phyloP scores from a whole-genome alignment of 2,113 vertebrate genomes.

The Melanotaenia duboulayi region DNA sequence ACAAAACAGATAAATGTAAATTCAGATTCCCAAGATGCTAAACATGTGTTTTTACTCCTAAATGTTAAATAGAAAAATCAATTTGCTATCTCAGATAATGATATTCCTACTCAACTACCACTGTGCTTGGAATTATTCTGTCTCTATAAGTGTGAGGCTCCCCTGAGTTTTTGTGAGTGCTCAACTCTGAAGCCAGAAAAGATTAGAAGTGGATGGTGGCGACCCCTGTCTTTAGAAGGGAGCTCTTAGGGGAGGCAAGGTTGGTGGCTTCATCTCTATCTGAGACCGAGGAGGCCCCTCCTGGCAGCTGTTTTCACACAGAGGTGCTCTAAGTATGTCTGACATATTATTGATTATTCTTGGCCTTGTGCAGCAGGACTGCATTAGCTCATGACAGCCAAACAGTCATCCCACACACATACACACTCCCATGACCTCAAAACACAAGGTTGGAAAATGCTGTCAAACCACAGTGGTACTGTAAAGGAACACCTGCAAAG shows the following conservation, averaged over 20 bases:
- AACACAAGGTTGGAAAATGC: conserved; percentile 24
- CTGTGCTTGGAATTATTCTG: conserved; percentile 73
- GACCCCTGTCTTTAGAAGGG: conserved; percentile 60
- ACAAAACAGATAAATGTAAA: conserved; percentile 57
- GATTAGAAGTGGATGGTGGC: conserved; percentile 71
- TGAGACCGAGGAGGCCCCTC: conserved; percentile 34
- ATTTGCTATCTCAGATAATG: conserved; percentile 80
- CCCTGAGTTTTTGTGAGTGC: conserved; percentile 62
- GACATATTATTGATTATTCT: conserved; percentile 72
- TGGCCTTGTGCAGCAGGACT: conserved; percentile 59
- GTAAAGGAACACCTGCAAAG: background rate
- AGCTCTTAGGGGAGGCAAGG: conserved; percentile 32
- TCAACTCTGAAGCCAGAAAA: conserved; percentile 49
- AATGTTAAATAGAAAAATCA: conserved; percentile 72
- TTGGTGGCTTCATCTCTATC: conserved; percentile 61
- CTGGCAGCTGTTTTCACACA: conserved; percentile 39
- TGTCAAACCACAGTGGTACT: conserved; percentile 31
- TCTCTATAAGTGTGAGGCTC: conserved; percentile 58
- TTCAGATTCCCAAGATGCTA: conserved; percentile 36
- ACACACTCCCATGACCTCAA: conserved; percentile 32
- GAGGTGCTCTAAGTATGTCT: conserved; percentile 58
- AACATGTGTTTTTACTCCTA: conserved; percentile 13
- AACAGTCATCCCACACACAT: conserved; percentile 39
- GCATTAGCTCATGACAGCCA: conserved; percentile 37
- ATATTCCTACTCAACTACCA: conserved; percentile 71